Conservation (phyloP, 1,140 invertebrate genomes). For the Battus philenor region DNA sequence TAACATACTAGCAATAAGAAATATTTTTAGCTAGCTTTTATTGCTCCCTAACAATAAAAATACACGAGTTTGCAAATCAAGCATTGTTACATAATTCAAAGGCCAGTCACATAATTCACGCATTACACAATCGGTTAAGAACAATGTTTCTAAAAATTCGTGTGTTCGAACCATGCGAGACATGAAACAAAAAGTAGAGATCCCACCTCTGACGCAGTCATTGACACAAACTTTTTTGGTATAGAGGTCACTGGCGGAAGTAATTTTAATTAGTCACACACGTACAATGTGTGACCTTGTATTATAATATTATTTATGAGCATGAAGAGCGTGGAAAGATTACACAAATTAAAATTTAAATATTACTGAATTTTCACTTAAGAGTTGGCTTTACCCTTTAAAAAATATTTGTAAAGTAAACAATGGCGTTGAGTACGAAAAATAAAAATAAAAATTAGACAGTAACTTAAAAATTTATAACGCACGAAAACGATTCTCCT, state of each 20-base stretch:
- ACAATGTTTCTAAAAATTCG: slow-evolving; percentile 8
- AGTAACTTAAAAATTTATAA: neutral
- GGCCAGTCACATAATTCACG: slow-evolving; percentile 4
- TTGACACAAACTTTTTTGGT: slow-evolving; percentile 30
- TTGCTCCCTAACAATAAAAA: neutral
- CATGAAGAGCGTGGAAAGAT: too few species aligned
- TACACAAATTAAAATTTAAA: too few species aligned
- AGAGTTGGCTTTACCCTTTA: too few species aligned
- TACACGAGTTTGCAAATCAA: neutral
- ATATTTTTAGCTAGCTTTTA: neutral
- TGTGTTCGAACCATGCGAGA: neutral
- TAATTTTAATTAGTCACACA: slow-evolving; percentile 18
- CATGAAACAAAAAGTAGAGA: slow-evolving; percentile 4
- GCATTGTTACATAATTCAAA: slow-evolving; percentile 9
- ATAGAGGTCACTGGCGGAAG: slow-evolving; percentile 37
- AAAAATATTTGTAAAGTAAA: too few species aligned
- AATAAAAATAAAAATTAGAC: neutral
- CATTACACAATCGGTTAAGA: slow-evolving; percentile 7
- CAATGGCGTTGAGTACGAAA: neutral
- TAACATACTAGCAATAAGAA: too few species aligned
- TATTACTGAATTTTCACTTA: too few species aligned
- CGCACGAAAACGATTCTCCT: neutral
- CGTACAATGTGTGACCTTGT: neutral
- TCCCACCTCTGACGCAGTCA: slow-evolving; percentile 18
- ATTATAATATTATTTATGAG: neutral